These are phyloP conservation scores for Dermolepida albohirtum DNA, from an alignment of 2,888 invertebrate genomes.

Conservation along the genomic window DNA sequence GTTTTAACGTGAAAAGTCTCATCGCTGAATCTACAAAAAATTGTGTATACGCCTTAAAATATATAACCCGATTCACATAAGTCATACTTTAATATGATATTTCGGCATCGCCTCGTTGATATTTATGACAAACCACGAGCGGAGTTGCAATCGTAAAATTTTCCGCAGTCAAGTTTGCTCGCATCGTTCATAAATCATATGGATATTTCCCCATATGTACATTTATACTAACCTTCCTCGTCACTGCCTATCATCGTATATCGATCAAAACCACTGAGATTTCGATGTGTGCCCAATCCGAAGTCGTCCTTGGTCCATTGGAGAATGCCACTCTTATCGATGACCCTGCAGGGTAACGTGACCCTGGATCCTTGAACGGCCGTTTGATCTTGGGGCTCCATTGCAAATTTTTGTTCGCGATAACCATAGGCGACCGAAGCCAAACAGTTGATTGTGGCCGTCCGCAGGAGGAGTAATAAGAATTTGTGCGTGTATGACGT, in stretches of 20 bases:
- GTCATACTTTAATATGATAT: no score
- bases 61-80: no score
- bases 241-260: slow-evolving; percentile 97
- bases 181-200: slow-evolving; percentile 4
- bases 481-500: slow-evolving; percentile 61
- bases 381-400: slow-evolving; percentile 92
- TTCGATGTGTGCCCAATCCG: slow-evolving; percentile 91
- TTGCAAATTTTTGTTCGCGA: slow-evolving; percentile 86
- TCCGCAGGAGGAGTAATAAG: slow-evolving; percentile 59
- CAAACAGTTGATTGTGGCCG: slow-evolving; percentile 36
- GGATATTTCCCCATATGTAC: not conserved
- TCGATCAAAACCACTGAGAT: slow-evolving; percentile 90
- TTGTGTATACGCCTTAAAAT: no score
- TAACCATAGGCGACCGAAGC: slow-evolving; percentile 52
- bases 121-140: no score
- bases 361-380: slow-evolving; percentile 90
- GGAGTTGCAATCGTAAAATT: no score
- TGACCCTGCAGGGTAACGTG: slow-evolving; percentile 89
- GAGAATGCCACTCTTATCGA: slow-evolving; percentile 87
- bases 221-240: slow-evolving; percentile 80
- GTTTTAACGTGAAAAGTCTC: no score
- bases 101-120: no score
- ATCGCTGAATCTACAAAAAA: no score
- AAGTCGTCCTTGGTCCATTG: slow-evolving; percentile 99
- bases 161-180: no score